Base-by-base conservation (phyloP, 2,113 vertebrate species). In the Micromys minutus region DNA sequence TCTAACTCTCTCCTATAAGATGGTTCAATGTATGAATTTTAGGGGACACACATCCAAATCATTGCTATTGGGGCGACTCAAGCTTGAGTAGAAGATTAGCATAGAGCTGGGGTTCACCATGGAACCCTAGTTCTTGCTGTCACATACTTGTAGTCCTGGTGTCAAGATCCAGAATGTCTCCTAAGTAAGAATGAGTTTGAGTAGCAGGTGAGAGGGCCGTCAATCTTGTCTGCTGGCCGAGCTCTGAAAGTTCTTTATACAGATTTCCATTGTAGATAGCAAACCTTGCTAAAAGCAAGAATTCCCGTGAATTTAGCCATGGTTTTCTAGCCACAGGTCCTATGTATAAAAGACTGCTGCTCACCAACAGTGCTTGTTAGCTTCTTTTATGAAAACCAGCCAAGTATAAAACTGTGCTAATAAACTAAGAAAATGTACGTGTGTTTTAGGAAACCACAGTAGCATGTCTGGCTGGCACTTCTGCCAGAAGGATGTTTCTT, bases 131-230 rank as follows among this genome's bases (percentile, higher is more conserved):
- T 36, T n/a, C 67, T 74, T 42, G 36, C 24, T 74, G 31, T 39
- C 16, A 2, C 6, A 26, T 21, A 45, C 59, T 7, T 6, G 21
- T 1, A 11, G 34, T 71, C 22, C 47, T n/a, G 19, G 13, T 11
- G 50, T 31, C 15, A 1, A 21, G 5, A 71, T 55, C 50, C n/a
- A 7, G 67, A 19, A 31, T 7, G 39, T 26, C 17, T 34, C 57
- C 63, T 45, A 3, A 5, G 8, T 7, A 42, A 36, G 22, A 47
- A 2, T 1, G 5, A 8, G 13, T 85, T 4, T 5, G 9, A 12
- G 10, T 5, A 0, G 6, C 36, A 17, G 39, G 52, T 26, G 17
- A n/a, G 22, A 7, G 4, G 1, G 21, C 15, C 15, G 0, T 4
- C 7, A 12, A 1, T 2, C 0, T 39, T 75, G 22, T 24, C 4